A percentile compares a stretch with the other conserved stretches of the same genome.
Evolutionary conservation across 2,797 vertebrate genomes (phyloP).

Genomic region (Sebastolobus alascanus): DNA sequence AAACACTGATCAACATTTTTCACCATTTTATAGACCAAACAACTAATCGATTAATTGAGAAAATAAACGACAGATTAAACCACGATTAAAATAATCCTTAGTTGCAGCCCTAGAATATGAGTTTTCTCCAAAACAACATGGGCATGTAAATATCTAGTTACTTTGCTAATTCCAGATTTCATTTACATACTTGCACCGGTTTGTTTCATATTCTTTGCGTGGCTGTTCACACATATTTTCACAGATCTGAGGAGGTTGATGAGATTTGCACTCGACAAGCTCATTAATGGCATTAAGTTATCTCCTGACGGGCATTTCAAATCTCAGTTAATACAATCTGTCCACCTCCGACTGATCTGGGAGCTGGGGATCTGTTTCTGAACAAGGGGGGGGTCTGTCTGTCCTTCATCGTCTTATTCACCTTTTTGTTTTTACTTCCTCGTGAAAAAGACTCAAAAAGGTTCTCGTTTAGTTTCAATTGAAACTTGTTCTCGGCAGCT

Average conservation of each 20-base stretch:
- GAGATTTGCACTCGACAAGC: slow-evolving; percentile 8
- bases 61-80: too few relatives aligned
- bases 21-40: too few relatives aligned
- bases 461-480: slow-evolving; percentile 75
- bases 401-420: not conserved
- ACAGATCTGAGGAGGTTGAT: slow-evolving; percentile 19
- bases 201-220: not conserved
- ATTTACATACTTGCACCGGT: not conserved
- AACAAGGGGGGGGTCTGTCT: not conserved
- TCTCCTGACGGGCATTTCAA: not conserved
- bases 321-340: not conserved
- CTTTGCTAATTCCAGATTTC: not conserved
- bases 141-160: not conserved
- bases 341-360: slow-evolving; percentile 16
- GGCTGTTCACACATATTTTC: not conserved
- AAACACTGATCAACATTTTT: too few relatives aligned
- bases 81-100: too few relatives aligned
- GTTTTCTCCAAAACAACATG: not conserved
- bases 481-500: slow-evolving; percentile 78
- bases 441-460: slow-evolving; percentile 59
- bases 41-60: too few relatives aligned
- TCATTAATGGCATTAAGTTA: not conserved
- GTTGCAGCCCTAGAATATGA: too few relatives aligned
- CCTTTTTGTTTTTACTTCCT: slow-evolving; percentile 36
- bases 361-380: slow-evolving; percentile 3